Evolutionary conservation across 2,113 vertebrate species (phyloP), one percentile per base, ranked within the genome.

Genomic region (Anhinga anhinga): DNA sequence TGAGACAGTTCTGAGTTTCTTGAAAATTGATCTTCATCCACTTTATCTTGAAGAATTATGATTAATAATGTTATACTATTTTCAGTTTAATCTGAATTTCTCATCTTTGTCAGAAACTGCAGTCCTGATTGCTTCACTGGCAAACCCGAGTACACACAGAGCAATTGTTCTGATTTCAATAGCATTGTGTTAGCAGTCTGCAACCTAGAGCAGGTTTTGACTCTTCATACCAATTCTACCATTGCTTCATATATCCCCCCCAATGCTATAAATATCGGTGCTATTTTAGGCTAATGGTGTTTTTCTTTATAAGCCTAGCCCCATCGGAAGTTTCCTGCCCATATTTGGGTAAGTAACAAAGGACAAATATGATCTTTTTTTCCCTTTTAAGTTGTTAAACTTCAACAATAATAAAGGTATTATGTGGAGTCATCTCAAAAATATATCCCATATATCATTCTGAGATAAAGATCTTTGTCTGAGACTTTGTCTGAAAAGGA

Each of bases 401-500:
- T 96, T 93, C 89, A 88, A 97, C 94, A 70, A 96, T 97, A 97
- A 96, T 96, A 96, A 97, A 97, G 95, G 94, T 95, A 97, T 97
- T 97, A 95, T 95, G 95, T 97, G 87, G 95, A 97, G 94, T 97
- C 96, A 97, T 97, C 97, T 97, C 89, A 95, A 97, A 97, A 96
- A 95, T 97, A 91, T 94, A 97, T 96, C 95, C 97, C 95, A 97
- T 97, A 95, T 97, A 97, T 97, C 97, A 97, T 88, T 94, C 78
- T 77, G 94, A 95, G 97, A 97, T 97, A 97, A 97, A 97, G 96
- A 97, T 97, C 97, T 97, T 95, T 82, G 96, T 97, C 97, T 97
- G 95, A 95, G 97, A 97, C 84, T 97, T 97, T 95, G 97, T 97
- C 97, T 97, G 97, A 95, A 95, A 96, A 95, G 95, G 96, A 97